Evolutionary conservation across 2,113 vertebrate genomes (phyloP).

Genomic region (Todiramphus chloris): DNA sequence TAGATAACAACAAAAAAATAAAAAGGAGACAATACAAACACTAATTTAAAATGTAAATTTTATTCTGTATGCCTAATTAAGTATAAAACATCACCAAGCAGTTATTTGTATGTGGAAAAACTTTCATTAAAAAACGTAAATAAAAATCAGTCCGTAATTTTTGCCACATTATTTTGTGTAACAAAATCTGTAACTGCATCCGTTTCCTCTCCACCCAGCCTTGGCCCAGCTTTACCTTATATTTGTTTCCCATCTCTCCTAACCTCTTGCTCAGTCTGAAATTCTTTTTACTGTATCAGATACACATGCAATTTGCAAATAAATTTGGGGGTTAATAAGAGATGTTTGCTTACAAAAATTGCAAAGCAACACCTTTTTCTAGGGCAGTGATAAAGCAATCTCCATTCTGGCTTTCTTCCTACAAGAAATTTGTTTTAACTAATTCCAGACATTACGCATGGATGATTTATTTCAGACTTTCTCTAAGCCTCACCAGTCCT

Average conservation of each 20-base stretch:
- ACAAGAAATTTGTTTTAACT: not conserved
- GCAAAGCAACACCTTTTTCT: not conserved
- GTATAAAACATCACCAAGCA: not conserved
- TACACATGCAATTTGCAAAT: not conserved
- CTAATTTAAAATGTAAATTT: not conserved
- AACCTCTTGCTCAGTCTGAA: not conserved
- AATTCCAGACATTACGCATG: not conserved
- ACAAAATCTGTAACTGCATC: not conserved
- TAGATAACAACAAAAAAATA: not conserved
- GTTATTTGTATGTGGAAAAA: not conserved
- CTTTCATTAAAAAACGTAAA: not conserved
- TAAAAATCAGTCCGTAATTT: not conserved
- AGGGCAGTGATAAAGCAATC: not conserved
- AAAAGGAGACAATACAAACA: not conserved
- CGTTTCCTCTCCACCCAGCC: not conserved
- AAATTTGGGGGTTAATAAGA: not conserved
- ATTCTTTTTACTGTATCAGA: not conserved
- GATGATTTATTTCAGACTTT: not conserved
- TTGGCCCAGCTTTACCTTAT: not conserved
- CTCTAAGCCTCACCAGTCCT: not conserved
- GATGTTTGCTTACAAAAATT: rapidly evolving
- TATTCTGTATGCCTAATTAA: not conserved
- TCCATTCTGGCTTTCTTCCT: not conserved
- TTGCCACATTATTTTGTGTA: not conserved
- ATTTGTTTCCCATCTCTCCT: not conserved